Base-by-base conservation (phyloP, 2,113 vertebrate species). In the Rhea pennata region DNA sequence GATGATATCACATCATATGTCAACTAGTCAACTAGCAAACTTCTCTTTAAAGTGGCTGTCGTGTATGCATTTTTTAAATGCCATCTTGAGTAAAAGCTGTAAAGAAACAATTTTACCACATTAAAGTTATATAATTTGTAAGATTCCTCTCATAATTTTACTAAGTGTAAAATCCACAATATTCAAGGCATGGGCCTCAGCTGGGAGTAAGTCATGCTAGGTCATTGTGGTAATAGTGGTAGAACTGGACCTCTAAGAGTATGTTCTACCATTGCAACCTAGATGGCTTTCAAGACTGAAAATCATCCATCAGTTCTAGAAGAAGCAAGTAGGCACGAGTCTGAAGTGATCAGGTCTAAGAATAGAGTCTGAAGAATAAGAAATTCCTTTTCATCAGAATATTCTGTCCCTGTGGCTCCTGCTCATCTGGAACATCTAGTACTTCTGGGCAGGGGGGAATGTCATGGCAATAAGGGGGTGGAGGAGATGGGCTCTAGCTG, bases 381-480 rank as follows among this genome's bases (percentile, higher is more conserved):
- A 84, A 78, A 90, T 84, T 84, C 85, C 76, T 81, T 9, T 61
- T 79, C 73, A 53, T 16, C 0, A 0, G 64, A 77, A 61, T 62
- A 81, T 88, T 96, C 33, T 70, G 31, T 69, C 76, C 88, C 75
- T 73, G 53, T 73, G 51, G 17, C 9, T 53, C 22, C 73, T 26
- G 54, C 46, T n/a, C 67, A 23, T 74, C 69, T 94, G 91, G 88
- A 96, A 93, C 84, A 93, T 76, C 24, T 44, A 76, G 78, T 90
- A 36, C 77, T 81, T 83, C 22, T 20, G 58, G 54, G 3, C 3
- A 9, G 15, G 61, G 22, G n/a, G 48, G 50, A 89, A 58, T 50
- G 24, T 58, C 73, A 9, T 69, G 58, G 33, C 78, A 89, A 54
- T 85, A 62, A 75, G 48, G 39, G 27, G 70, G 39, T 54, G 77